Base-by-base conservation (phyloP, 2,888 invertebrate species). In the Entomobrya proxima region DNA sequence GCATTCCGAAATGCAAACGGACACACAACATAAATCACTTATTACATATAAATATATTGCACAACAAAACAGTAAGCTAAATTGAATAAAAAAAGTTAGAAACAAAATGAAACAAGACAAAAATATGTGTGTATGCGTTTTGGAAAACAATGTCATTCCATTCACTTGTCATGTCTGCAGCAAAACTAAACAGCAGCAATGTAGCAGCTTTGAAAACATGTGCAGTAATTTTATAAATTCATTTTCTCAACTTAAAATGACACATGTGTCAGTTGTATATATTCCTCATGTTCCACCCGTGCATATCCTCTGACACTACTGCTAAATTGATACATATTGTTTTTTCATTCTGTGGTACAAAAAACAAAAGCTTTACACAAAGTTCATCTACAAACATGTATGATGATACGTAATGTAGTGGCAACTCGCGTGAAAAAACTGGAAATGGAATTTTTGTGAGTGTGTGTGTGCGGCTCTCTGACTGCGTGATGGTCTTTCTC, bases 261-360 rank as follows among this genome's bases (percentile, higher is more conserved):
- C 0, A 32, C 30, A 61, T 0, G n/a, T 15, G 58, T n/a, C n/a
- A n/a, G n/a, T n/a, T n/a, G n/a, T n/a, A n/a, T n/a, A n/a, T n/a
- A n/a, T n/a, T n/a, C n/a, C 30, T 27, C 7, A 30, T 13, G 27
- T 7, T 58, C 13, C 64, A 67, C 3, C 37, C 64, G 37, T 67
- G 64, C 35, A 67, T 67, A 47, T 69, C 40, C 44, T n/a, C n/a
- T n/a, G n/a, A 40, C 44, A 40, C 9, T 13, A 11, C 15, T 18
- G 30, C 44, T 69, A 69, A 69, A 69, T 69, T 69, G 69, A 69
- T 69, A 69, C 44, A 69, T 69, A 69, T 69, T 69, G 69, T 69
- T 44, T 40, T 40, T 40, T n/a, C n/a, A n/a, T n/a, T n/a, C n/a
- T 64, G 30, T 27, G 44, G 11, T 44, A 44, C 3, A 32, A 7